Evolutionary conservation across 2,888 invertebrate genomes (phyloP), one percentile per base, ranked within the genome.

Genomic region (Torymus aiolomorphi): DNA sequence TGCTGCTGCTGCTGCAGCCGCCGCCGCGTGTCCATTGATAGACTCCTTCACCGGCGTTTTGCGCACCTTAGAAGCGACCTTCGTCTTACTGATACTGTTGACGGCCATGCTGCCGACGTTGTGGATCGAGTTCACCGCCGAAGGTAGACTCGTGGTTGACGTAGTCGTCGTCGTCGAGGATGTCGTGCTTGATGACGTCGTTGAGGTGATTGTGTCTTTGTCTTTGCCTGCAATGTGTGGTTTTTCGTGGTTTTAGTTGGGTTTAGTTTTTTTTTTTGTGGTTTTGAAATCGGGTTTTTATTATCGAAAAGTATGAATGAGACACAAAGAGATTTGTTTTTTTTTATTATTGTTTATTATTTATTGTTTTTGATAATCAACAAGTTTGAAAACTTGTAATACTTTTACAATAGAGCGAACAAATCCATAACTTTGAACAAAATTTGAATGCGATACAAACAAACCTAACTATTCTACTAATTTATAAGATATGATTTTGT

Each of bases 61-160:
- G 89, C 86, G 91, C 31, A 87, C 88, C 82, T 91, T 91, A 4
- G 89, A 86, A 82, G 92, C 89, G 52, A 92, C 88, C 91, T 93
- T 91, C 78, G 87, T 91, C 87, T 93, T 93, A 85, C 90, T 93
- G 84, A 93, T 93, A 86, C 93, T 93, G 89, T 93, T 93, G 65
- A 95, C 93, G 69, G 93, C 93, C 91, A 94, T 94, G 82, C 93
- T 92, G 20, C 93, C 93, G 82, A 93, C 92, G 84, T 91, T 92
- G 85, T 93, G 92, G 83, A 93, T 91, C 51, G 93, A 92, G 84
- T 92, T 92, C 13, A 92, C 92, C 1, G 92, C 91, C 81, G 91
- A 91, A 1, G 90, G 88, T 80, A 90, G 82, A 84, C 91, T 91
- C 83, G 91, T 91, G 69, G 84, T 49, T 18, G 79, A 51, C 88